Base-by-base conservation (phyloP, 2,113 vertebrate species). In the Zeus faber region DNA sequence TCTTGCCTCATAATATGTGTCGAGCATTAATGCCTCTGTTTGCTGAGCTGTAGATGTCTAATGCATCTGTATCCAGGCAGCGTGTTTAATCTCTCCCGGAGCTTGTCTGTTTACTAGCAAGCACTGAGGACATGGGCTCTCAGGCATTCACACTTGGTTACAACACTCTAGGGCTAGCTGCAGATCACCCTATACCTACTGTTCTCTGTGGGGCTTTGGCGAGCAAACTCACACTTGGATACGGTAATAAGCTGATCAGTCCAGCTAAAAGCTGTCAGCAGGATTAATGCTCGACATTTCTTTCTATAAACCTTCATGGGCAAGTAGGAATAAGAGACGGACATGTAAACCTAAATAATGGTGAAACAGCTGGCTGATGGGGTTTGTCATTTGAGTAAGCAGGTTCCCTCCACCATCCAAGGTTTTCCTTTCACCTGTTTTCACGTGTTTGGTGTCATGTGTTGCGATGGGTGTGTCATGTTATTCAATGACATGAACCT, bases 61-160 rank as follows among this genome's bases (percentile, higher is more conserved):
- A 76, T 82, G 65, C 57, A 44, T 69, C 64, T 53, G 81, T 88
- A 68, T 75, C 77, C 72, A 72, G 53, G 79, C 79, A 84, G 74
- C 78, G 39, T 48, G 64, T 67, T 50, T 85, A 84, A 68, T 77
- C 77, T 73, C 73, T 75, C 74, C 74, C 14, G 22, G 66, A 61
- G 74, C 74, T 35, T 40, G 43, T 62, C 58, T 74, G 72, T 80
- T 84, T 62, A 68, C 56, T 55, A 45, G 27, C 67, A 11, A 9
- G 51, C 62, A 52, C 44, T 27, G 8, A 65, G 61, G 68, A 83
- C 65, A 13, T 6, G 29, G 62, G 35, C 61, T 68, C 54, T 80
- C 79, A 81, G 70, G 59, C 77, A 85, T 81, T 81, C 78, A 77
- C 49, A 44, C 70, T 60, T 71, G 62, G 75, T 75, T 80, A 74